These are phyloP conservation scores for Hypotaenidia philippensis DNA, from an alignment of 2,797 vertebrate species.

Conservation along the genomic window DNA sequence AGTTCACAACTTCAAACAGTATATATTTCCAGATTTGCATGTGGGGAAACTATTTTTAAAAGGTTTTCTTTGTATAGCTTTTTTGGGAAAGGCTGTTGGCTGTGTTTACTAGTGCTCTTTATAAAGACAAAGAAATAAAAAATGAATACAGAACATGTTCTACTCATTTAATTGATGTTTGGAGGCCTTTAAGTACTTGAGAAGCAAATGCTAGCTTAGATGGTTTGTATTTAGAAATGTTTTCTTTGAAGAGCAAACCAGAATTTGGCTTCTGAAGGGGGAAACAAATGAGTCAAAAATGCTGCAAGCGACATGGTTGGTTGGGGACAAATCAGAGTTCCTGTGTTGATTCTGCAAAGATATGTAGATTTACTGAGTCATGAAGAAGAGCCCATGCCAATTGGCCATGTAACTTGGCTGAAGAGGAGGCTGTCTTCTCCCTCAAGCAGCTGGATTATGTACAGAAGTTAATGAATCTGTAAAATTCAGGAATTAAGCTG, in stretches of 20 bases:
- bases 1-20: neutral
- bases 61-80: neutral
- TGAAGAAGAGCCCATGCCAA: neutral
- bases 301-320: accelerated
- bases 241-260: neutral
- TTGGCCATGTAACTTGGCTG: neutral
- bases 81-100: neutral
- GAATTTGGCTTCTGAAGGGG: neutral
- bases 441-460: neutral
- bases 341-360: neutral
- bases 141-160: too few relatives aligned
- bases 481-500: neutral
- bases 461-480: neutral
- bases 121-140: neutral
- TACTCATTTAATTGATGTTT: neutral
- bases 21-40: neutral
- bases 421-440: neutral
- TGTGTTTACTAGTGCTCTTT: neutral
- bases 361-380: neutral
- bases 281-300: neutral
- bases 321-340: neutral
- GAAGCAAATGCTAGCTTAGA: neutral
- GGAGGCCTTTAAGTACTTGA: neutral
- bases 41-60: neutral
- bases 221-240: neutral